Percentiles rank a stretch among this genome's conserved stretches.
Evolutionary conservation across 2,888 invertebrate species (phyloP).

Genomic region (Catotricha subobsoleta): DNA sequence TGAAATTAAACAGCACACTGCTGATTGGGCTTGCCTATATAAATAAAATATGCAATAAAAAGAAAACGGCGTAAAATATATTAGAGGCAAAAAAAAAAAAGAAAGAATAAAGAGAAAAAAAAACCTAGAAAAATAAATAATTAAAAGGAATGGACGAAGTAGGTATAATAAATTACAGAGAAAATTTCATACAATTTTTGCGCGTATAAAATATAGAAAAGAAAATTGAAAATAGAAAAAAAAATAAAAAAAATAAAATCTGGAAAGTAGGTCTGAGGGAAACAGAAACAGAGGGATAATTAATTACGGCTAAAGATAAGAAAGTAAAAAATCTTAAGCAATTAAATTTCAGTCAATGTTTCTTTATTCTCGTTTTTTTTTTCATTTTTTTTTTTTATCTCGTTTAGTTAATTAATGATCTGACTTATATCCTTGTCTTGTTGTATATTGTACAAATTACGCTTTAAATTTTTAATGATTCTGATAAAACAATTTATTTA

Average conservation of each 20-base stretch:
- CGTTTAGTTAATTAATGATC: slow-evolving; percentile 5
- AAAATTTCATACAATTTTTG: neutral
- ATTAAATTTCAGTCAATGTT: slow-evolving; percentile 5
- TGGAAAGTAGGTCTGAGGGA: neutral
- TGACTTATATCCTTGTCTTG: no score
- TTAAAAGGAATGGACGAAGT: slow-evolving; percentile 1
- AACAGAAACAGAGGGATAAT: slow-evolving; percentile 1
- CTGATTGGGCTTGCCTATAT: no score
- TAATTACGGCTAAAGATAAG: slow-evolving; percentile 3
- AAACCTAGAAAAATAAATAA: slow-evolving; percentile 4
- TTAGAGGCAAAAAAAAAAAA: neutral
- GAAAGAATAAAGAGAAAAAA: no score
- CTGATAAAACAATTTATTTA: no score
- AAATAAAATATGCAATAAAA: neutral
- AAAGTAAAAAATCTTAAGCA: neutral
- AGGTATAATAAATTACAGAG: neutral
- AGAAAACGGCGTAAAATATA: neutral
- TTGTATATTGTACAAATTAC: no score
- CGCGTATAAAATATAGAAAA: neutral
- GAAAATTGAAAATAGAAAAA: neutral
- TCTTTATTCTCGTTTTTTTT: neutral
- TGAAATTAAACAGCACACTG: no score
- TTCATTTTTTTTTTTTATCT: slow-evolving; percentile 3
- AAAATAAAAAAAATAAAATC: neutral
- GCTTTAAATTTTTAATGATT: no score